Evolutionary conservation across 37 sponge, comb jelly and placozoan genomes (phyloP).

Genomic region (Mnemiopsis leidyi): DNA sequence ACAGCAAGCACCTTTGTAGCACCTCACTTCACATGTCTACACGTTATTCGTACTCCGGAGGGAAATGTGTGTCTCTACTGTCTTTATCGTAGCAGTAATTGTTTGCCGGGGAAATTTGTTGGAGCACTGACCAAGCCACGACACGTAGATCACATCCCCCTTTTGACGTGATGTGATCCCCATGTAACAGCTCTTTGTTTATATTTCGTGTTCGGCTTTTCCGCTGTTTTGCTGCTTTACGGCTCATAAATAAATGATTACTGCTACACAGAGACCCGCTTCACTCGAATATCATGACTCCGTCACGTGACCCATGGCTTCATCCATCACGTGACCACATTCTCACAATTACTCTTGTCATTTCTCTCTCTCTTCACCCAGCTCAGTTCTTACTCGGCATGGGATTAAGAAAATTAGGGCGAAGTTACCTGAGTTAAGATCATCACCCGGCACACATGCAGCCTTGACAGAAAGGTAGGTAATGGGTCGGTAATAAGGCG

Average conservation of each 20-base stretch:
- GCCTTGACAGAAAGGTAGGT: too few relatives aligned
- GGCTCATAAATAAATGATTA: not conserved
- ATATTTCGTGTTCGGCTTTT: not conserved
- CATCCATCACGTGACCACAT: not conserved
- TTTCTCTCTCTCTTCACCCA: not conserved
- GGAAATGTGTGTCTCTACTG: not conserved
- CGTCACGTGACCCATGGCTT: not conserved
- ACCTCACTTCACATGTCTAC: not conserved
- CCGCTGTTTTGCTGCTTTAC: not conserved
- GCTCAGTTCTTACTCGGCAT: not conserved
- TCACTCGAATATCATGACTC: not conserved
- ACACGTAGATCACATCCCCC: not conserved
- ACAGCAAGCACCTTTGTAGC: not conserved
- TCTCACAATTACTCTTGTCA: not conserved
- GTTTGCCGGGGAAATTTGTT: not conserved
- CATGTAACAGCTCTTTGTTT: not conserved
- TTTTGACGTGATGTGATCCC: not conserved
- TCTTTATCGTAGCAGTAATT: not conserved
- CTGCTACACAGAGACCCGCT: not conserved
- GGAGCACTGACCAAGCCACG: not conserved
- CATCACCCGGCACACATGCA: not conserved
- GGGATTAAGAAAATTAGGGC: not conserved
- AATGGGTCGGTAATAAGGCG: too few relatives aligned
- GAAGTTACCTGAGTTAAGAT: not conserved
- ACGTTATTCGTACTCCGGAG: not conserved